A percentile compares a stretch with the other conserved stretches of the same genome.
Evolutionary conservation across 2,888 invertebrate species (phyloP).

Genomic region (Lithophane ornitopus): DNA sequence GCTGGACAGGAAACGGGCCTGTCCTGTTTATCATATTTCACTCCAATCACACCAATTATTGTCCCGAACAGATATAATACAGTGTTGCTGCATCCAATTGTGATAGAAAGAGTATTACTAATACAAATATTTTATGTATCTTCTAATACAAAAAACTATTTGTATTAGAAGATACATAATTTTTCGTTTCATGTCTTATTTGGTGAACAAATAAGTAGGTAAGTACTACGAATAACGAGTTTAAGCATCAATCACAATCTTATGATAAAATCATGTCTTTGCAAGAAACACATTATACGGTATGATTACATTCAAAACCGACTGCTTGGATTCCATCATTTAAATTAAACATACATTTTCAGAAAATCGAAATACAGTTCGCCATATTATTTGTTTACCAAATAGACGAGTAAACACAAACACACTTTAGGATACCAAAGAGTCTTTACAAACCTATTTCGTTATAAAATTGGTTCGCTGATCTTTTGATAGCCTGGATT

Average conservation of each 20-base stretch:
- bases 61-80: constrained; percentile 55
- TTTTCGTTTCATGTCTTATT: background rate
- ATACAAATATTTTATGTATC: too few species aligned
- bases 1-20: constrained; percentile 80
- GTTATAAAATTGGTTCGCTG: constrained; percentile 11
- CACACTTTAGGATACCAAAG: background rate
- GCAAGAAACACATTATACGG: background rate
- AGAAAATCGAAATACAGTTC: background rate
- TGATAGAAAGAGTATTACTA: constrained; percentile 31
- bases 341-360: background rate
- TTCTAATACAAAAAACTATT: too few species aligned
- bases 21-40: constrained; percentile 80
- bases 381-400: background rate
- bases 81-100: constrained; percentile 51
- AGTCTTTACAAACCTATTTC: constrained; percentile 12
- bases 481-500: constrained; percentile 22
- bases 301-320: too few species aligned
- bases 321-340: background rate
- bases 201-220: background rate
- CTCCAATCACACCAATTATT: constrained; percentile 74
- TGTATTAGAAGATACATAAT: too few species aligned
- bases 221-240: background rate
- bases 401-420: background rate
- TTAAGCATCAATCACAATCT: background rate
- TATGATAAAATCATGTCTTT: background rate